Conservation (phyloP, 2,113 vertebrate species). For the Egretta garzetta region DNA sequence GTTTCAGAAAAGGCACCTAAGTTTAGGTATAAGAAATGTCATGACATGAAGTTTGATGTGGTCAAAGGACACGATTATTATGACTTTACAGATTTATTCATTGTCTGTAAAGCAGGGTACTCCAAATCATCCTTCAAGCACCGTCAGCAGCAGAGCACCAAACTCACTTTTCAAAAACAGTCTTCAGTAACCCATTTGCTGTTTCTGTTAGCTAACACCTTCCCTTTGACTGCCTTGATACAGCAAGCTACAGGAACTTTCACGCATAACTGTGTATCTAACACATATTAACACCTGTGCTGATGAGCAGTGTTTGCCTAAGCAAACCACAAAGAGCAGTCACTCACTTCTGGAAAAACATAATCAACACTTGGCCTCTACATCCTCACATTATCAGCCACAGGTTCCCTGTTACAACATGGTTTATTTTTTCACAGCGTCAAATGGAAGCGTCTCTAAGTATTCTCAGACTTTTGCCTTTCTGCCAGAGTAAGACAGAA, state of each 20-base stretch:
- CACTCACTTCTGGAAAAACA: not conserved
- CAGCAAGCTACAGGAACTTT: not conserved
- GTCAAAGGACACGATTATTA: not conserved
- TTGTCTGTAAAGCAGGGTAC: not conserved
- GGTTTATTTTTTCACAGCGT: not conserved
- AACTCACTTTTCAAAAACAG: not conserved
- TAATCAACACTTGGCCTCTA: not conserved
- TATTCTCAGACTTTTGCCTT: not conserved
- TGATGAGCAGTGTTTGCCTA: not conserved
- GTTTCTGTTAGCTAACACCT: not conserved
- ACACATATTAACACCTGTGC: not conserved
- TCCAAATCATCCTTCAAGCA: not conserved
- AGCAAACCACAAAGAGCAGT: not conserved
- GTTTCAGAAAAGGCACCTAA: not conserved
- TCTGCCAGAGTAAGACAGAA: not conserved
- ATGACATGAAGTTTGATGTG: not conserved
- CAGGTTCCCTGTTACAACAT: not conserved
- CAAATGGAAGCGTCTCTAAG: not conserved
- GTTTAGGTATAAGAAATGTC: rapidly evolving
- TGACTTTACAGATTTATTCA: not conserved
- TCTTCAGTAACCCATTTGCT: not conserved
- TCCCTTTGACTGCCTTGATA: not conserved
- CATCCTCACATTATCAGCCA: too few species aligned
- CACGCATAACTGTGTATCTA: not conserved
- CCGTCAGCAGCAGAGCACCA: not conserved